phyloP scores from a whole-genome alignment of 1,140 invertebrate genomes.

The Lordiphosa stackelbergi region DNA sequence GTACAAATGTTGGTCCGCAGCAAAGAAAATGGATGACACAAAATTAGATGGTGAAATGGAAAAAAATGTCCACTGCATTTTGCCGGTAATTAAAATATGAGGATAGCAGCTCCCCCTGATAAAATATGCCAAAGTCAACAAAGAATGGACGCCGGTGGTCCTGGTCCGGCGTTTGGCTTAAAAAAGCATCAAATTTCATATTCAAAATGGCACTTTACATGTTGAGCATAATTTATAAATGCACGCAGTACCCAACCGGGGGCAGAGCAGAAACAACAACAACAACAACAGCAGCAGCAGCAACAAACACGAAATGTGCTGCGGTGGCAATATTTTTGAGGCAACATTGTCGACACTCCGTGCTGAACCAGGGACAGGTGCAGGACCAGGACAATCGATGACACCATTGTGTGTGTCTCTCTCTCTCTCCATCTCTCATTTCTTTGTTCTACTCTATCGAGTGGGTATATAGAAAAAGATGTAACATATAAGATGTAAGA shows the following conservation, averaged over 20 bases:
- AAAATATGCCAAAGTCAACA: conserved; percentile 63
- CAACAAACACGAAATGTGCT: conserved; percentile 67
- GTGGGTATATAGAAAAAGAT: neutral
- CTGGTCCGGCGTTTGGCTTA: conserved; percentile 58
- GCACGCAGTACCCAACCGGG: conserved; percentile 40
- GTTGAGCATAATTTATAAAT: conserved; percentile 77
- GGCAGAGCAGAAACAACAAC: conserved; percentile 12
- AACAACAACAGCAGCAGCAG: conserved; percentile 27
- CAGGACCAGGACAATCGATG: conserved; percentile 47
- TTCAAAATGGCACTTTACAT: conserved; percentile 77
- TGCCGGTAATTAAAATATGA: conserved; percentile 72
- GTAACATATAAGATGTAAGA: too few relatives aligned
- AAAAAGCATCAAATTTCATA: conserved; percentile 77
- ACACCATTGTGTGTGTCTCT: conserved; percentile 16
- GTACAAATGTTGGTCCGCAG: conserved; percentile 43
- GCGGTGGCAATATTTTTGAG: conserved; percentile 71
- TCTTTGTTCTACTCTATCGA: neutral
- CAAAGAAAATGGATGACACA: conserved; percentile 42
- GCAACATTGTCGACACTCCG: conserved; percentile 67
- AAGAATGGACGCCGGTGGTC: conserved; percentile 8
- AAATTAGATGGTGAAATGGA: conserved; percentile 51
- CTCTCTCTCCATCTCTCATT: neutral
- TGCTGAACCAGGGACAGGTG: neutral
- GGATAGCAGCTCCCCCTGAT: conserved; percentile 22
- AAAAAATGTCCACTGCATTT: conserved; percentile 63